Conservation (phyloP, 1,140 invertebrate species). For the Saccostrea cuccullata region DNA sequence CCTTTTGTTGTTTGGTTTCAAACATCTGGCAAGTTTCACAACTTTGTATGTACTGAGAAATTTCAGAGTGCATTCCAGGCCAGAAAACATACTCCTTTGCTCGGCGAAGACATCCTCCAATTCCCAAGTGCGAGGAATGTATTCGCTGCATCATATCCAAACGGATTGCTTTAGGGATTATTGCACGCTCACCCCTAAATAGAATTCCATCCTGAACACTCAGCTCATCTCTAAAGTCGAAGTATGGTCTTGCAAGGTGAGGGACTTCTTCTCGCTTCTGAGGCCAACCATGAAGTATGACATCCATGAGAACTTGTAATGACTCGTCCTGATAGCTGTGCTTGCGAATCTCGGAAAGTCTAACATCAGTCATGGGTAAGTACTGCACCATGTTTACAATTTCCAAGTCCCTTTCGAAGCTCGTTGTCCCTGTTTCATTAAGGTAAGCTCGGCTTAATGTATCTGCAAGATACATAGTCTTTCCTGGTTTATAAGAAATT, state of each 20-base stretch:
- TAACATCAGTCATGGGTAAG: background rate
- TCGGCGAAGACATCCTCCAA: conserved; percentile 41
- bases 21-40: conserved; percentile 36
- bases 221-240: conserved; percentile 27
- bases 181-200: conserved; percentile 10
- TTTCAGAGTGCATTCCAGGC: conserved; percentile 50
- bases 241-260: conserved; percentile 17
- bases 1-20: too few species aligned
- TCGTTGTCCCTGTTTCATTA: background rate
- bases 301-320: conserved; percentile 3
- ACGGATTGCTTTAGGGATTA: background rate
- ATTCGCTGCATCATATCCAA: conserved; percentile 28
- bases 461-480: conserved; percentile 77
- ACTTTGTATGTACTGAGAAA: background rate
- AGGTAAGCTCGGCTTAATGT: conserved; percentile 43
- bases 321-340: background rate
- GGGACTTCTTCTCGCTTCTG: background rate
- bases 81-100: conserved; percentile 44
- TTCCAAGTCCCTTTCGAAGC: background rate
- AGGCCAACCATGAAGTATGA: conserved; percentile 44
- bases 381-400: conserved; percentile 34
- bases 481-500: conserved; percentile 73
- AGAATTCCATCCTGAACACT: conserved; percentile 16
- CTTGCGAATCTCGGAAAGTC: conserved; percentile 31
- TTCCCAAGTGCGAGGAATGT: conserved; percentile 32